Evolutionary conservation across 2,888 invertebrate species (phyloP).

Genomic region (Lathronympha strigana): DNA sequence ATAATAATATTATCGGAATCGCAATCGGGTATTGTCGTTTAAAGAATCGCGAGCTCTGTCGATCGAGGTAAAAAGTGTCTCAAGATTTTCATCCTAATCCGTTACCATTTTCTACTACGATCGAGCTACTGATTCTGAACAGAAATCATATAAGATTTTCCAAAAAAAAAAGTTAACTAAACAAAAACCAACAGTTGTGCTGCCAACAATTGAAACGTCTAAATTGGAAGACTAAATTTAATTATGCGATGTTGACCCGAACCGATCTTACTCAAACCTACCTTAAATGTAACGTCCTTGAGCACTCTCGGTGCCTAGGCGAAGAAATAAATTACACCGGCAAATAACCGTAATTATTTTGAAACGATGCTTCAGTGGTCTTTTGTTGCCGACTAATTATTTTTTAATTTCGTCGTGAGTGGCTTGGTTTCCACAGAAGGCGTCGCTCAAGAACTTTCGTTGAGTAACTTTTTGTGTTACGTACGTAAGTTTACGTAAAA

Average conservation of each 20-base stretch:
- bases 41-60: no score
- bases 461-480: slow-evolving; percentile 15
- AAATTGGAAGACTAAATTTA: not conserved
- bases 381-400: slow-evolving; percentile 45
- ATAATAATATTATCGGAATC: no score
- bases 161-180: no score
- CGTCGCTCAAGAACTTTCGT: slow-evolving; percentile 29
- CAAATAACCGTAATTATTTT: slow-evolving; percentile 42
- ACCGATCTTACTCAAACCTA: not conserved
- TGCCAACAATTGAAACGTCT: no score
- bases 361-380: slow-evolving; percentile 42
- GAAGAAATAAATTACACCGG: slow-evolving; percentile 41
- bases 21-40: no score
- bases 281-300: slow-evolving; percentile 22
- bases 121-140: no score
- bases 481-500: slow-evolving; percentile 9
- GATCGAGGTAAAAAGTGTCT: no score
- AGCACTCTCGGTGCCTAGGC: slow-evolving; percentile 23
- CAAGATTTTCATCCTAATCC: no score
- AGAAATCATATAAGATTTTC: no score
- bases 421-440: slow-evolving; percentile 39
- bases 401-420: slow-evolving; percentile 44
- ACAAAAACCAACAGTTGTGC: no score
- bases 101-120: no score
- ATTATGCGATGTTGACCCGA: not conserved